Base-by-base conservation (phyloP, 1,140 invertebrate species). In the Sipha flava region DNA sequence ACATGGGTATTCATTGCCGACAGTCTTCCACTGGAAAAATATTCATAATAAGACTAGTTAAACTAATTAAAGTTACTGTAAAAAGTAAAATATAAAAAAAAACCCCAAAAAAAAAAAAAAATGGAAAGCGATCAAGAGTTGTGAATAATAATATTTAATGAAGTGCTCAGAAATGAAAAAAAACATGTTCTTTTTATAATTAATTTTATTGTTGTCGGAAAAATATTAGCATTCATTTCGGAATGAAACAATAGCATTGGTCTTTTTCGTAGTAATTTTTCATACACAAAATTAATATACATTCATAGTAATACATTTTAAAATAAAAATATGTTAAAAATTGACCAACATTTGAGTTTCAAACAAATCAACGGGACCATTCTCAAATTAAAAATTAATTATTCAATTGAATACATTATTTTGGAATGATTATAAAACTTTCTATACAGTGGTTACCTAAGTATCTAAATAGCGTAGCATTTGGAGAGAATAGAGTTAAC, bases 321-420 rank as follows among this genome's bases (percentile, higher is more conserved):
- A 29, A 29, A 18, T 23, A 29, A 29, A 45, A 66, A 68, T 14
- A 43, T 45, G 43, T 66, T 43, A 47, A 47, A 47, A 45, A 70
- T 47, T 70, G 40, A 70, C 66, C 23, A 47, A 29, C 43, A 26
- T 70, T 52, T 54, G 29, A 31, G 70, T 52, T 37, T 52, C 34
- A 43, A 77, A 57, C 34, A 77, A 73, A 77, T 77, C 21, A 43
- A 77, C 37, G 73, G 73, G 73, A 77, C 73, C 73, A 77, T 59
- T 59, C 29, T 77, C n/a, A 59, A 57, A 37, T 73, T 73, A 52
- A 52, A 52, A 77, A 77, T 59, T 52, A 77, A 59, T 77, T 59
- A 57, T 75, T 75, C 49, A 52, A 52, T 7, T 40, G 23, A 64
- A 37, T 64, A 64, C 62, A 31, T 7, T 62, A 21, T 40, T 23